Evolutionary conservation across 2,113 vertebrate species (phyloP), one percentile per base, ranked within the genome.

Genomic region (Noctilio leporinus): DNA sequence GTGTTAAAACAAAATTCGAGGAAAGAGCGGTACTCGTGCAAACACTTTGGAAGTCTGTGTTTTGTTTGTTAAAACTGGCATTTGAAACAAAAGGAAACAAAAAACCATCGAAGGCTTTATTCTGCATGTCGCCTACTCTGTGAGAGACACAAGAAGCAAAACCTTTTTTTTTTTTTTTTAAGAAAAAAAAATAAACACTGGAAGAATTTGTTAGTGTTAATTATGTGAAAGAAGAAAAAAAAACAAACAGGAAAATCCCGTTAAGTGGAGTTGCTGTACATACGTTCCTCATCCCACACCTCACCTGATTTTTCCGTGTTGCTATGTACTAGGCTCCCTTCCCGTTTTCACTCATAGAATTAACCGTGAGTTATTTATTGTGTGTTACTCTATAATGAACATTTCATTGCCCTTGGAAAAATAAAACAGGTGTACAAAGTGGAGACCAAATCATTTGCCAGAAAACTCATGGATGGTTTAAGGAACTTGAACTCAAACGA

Each of bases 201-300:
- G 99, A 99, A 99, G 98, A 99, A 99, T 98, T 98, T 98, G 98
- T 99, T 98, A 99, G 98, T 98, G 98, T 99, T 98, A 98, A 97
- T 99, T 99, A 99, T 99, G 99, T 99, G 99, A 99, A 99, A 99
- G 98, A 98, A 99, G 99, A 98, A 98, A 98, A 96, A 97, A 98
- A 97, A 98, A 98, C 97, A 98, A 98, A 97, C 98, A 98, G 98
- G 98, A 98, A 98, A 98, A 98, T 98, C 98, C 98, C 97, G 85
- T 97, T 98, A 97, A 98, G 98, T 98, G 98, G 97, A 98, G 98
- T 98, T 98, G 98, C 98, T 98, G 98, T 98, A 98, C 97, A 38
- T 93, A 80, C 86, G 40, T 86, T 82, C 51, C 97, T 97, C 96
- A 96, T 97, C 98, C 97, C 97, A 73, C 95, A 95, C 98, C 98